Percentiles rank a stretch among this genome's conserved stretches.
Evolutionary conservation across 2,113 vertebrate genomes (phyloP).

Genomic region (Psilopogon haemacephalus): DNA sequence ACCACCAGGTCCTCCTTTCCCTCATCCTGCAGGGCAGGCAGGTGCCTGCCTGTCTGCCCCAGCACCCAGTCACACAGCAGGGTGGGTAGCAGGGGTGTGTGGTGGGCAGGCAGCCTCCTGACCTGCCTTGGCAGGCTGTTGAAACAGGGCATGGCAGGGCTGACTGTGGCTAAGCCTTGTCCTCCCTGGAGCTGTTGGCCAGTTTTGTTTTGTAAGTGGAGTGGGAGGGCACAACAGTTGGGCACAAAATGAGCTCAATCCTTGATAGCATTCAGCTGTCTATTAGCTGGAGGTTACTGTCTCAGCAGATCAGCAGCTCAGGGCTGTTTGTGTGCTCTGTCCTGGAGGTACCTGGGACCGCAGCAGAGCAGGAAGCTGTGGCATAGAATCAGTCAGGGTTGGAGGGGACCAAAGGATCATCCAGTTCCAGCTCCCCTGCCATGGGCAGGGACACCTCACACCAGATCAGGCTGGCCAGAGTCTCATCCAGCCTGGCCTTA

Average conservation of each 20-base stretch:
- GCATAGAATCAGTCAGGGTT: no score
- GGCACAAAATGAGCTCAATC: not conserved
- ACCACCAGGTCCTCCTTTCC: not conserved
- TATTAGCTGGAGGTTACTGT: not conserved
- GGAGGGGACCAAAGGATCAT: no score
- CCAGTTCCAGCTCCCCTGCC: no score
- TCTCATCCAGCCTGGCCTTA: no score
- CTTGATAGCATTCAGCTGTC: not conserved
- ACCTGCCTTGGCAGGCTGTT: not conserved
- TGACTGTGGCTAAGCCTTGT: not conserved
- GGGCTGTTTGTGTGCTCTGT: not conserved
- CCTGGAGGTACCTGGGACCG: not conserved
- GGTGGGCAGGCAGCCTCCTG: not conserved
- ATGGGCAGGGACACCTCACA: no score
- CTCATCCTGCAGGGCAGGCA: not conserved
- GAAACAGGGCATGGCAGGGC: not conserved
- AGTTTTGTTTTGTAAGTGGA: not conserved
- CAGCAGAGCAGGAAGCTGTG: not conserved
- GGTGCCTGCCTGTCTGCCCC: not conserved
- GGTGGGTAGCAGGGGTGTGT: not conserved
- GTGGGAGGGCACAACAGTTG: not conserved
- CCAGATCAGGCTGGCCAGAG: no score
- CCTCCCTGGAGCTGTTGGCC: not conserved
- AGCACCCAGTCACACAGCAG: not conserved
- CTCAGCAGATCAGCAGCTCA: accelerated